phyloP scores from a whole-genome alignment of 2,113 vertebrate genomes.

The Struthidea cinerea region DNA sequence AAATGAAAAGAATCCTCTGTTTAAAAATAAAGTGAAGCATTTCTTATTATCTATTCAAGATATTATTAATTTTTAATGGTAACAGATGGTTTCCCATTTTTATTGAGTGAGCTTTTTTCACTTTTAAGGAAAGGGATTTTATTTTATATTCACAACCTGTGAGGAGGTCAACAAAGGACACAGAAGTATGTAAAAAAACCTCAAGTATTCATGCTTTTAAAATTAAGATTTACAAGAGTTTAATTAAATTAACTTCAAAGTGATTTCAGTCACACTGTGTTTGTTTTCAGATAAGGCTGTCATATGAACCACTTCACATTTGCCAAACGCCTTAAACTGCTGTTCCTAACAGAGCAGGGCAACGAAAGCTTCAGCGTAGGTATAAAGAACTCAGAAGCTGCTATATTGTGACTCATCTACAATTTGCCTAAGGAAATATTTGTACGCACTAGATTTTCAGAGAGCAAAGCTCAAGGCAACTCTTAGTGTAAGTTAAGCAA shows the following conservation, averaged over 20 bases:
- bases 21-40: background rate
- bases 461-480: background rate
- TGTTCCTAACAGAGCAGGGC: background rate
- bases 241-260: slow-evolving; percentile 3
- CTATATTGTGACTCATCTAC: background rate
- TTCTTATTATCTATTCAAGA: background rate
- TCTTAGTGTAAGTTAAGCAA: background rate
- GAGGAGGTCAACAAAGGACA: background rate
- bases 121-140: background rate
- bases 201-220: background rate
- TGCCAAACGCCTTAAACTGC: background rate
- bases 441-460: background rate
- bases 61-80: background rate
- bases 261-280: background rate
- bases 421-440: background rate
- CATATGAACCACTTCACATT: background rate
- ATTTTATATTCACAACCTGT: background rate
- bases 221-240: background rate
- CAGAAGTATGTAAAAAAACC: background rate
- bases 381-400: background rate
- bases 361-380: background rate
- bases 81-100: background rate
- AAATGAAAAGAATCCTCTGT: background rate
- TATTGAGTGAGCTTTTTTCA: background rate
- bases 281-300: background rate